Evolutionary conservation across 2,113 vertebrate genomes (phyloP), one percentile per base, ranked within the genome.

Genomic region (Lethenteron reissneri): DNA sequence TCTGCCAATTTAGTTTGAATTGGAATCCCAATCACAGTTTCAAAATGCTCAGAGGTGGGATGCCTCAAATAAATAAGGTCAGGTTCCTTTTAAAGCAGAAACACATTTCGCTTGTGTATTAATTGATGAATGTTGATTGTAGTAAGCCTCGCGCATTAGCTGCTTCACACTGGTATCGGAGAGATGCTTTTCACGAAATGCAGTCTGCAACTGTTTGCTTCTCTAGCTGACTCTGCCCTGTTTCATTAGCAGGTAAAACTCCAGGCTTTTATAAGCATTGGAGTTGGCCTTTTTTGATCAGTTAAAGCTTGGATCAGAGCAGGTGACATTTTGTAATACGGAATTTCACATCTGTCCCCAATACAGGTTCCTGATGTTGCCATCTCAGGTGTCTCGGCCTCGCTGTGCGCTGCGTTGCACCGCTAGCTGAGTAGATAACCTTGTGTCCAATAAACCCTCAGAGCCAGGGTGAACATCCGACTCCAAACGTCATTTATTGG

Each of bases 1-100:
- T 75, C 71, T 71, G 73, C 70, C 72, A 74, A 56, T 73, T 74
- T 74, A 4, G 3, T 75, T 72, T 72, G 60, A 10, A 74, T 25
- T 25, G 25, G 25, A 25, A 25, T 25, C 4, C 25, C 72, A 58
- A 72, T 19, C 19, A 72, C 19, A 3, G 59, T 72, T 72, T 12
- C 62, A 56, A 41, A 58, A 17, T 75, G 75, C 70, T 74, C 71
- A 73, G 58, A 74, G 71, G 71, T 71, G 57, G 74, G 21, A 69
- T 58, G 60, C 59, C 72, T 75, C 70, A 74, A 74, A 74, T 14
- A 72, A 69, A 73, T 25, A 25, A 72, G 11, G 69, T 57, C 19
- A 57, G 70, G 14, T 70, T 58, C 72, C 17, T 58, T 72, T 72
- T 71, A 75, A 72, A 11, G 71, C 25, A 25, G 25, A 25, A 25